These are phyloP conservation scores for Acrobasis consociella DNA, from an alignment of 2,888 invertebrate species.

Conservation along the genomic window DNA sequence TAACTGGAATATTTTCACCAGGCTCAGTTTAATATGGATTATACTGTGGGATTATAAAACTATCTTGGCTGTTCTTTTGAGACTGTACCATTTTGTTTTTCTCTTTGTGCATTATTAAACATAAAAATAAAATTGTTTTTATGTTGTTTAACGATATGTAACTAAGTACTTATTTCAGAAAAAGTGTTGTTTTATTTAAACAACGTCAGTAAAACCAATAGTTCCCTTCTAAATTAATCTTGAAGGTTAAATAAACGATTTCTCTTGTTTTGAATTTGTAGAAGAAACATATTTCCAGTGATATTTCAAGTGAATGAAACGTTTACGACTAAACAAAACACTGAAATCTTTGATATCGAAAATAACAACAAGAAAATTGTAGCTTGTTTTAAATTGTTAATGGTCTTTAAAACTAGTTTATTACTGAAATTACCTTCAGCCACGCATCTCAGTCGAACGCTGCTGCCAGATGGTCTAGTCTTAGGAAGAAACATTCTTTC, in stretches of 20 bases:
- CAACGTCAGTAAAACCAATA: no score
- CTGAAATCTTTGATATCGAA: slow-evolving; percentile 9
- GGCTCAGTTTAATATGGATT: neutral
- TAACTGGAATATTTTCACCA: neutral
- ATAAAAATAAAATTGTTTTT: no score
- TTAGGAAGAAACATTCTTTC: slow-evolving; percentile 20
- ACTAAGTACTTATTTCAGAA: no score
- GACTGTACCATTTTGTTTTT: no score
- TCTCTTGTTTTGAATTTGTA: neutral
- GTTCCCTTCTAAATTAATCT: no score
- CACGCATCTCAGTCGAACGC: slow-evolving; percentile 18
- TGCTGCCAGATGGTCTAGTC: slow-evolving; percentile 3
- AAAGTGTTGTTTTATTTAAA: no score
- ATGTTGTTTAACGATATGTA: no score
- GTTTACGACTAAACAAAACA: neutral
- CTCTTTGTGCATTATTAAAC: no score
- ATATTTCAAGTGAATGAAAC: neutral
- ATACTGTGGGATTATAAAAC: no score
- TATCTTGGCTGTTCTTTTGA: no score
- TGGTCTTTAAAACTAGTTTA: slow-evolving; percentile 13
- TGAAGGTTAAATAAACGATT: no score
- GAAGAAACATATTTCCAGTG: neutral
- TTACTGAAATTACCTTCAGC: slow-evolving; percentile 20
- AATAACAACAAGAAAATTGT: neutral
- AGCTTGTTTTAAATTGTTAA: slow-evolving; percentile 2